phyloP scores from a whole-genome alignment of 2,888 invertebrate genomes.

The Cenopis cana region DNA sequence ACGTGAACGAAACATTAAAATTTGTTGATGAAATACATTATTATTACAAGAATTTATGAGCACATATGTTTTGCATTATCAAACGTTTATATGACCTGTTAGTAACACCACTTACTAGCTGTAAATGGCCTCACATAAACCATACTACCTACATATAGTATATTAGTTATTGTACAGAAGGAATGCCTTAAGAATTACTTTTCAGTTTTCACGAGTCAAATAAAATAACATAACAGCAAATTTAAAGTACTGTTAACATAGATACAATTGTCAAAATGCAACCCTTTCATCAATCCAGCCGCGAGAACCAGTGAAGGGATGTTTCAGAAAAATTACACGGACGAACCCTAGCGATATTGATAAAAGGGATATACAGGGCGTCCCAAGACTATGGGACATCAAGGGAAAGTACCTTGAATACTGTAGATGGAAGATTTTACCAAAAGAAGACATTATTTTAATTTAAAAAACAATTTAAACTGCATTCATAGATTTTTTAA shows the following conservation, averaged over 20 bases:
- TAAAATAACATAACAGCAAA: slow-evolving; percentile 4
- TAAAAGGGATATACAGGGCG: too few species aligned
- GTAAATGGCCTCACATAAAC: slow-evolving; percentile 4
- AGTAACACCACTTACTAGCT: background rate
- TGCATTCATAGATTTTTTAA: too few species aligned
- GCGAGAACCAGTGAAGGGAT: background rate
- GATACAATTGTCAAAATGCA: background rate
- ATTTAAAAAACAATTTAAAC: too few species aligned
- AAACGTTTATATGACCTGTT: background rate
- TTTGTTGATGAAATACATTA: slow-evolving; percentile 7
- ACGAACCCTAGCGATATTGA: too few species aligned
- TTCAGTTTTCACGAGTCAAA: background rate
- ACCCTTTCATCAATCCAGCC: background rate
- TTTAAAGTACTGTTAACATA: background rate
- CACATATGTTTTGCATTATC: background rate
- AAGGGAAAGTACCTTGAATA: too few species aligned
- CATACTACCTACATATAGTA: slow-evolving; percentile 20
- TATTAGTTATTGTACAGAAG: slow-evolving; percentile 42
- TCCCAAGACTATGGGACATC: too few species aligned
- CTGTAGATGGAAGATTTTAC: too few species aligned
- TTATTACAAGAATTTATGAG: background rate
- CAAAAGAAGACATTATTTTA: too few species aligned
- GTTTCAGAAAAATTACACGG: too few species aligned
- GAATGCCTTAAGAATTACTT: slow-evolving; percentile 36
- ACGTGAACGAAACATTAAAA: background rate